phyloP scores from a whole-genome alignment of 1,140 invertebrate genomes.

The Tyrophagus putrescentiae region DNA sequence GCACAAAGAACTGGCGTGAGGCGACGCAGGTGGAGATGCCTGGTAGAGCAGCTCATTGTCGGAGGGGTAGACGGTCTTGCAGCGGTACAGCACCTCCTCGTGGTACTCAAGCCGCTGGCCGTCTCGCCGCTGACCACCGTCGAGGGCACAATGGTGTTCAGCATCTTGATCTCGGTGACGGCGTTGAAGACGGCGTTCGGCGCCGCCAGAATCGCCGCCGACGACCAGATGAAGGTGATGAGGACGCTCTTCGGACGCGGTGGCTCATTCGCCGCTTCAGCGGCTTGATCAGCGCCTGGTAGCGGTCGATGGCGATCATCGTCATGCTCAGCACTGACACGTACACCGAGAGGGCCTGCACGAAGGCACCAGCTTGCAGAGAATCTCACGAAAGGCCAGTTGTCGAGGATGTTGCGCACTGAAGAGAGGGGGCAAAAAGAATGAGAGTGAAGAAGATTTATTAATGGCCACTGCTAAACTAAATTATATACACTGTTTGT shows the following conservation, averaged over 20 bases:
- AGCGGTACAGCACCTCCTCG: constrained; percentile 31
- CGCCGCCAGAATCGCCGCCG: constrained; percentile 66
- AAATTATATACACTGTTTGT: too few relatives aligned
- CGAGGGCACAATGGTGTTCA: constrained; percentile 6
- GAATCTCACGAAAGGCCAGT: constrained; percentile 37
- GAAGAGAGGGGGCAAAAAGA: too few relatives aligned
- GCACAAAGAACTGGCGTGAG: constrained; percentile 41
- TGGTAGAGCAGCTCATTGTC: constrained; percentile 25
- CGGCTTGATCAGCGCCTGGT: constrained; percentile 39
- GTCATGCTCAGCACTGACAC: constrained; percentile 42
- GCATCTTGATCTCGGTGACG: constrained; percentile 7
- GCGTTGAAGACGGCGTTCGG: constrained; percentile 70
- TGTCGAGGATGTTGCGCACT: constrained; percentile 29
- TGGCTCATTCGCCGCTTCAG: constrained; percentile 34
- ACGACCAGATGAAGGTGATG: constrained; percentile 74
- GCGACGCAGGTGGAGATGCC: constrained; percentile 34
- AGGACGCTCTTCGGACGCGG: constrained; percentile 31
- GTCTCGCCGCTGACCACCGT: too few relatives aligned
- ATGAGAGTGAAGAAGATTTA: neutral
- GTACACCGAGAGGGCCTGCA: constrained; percentile 44
- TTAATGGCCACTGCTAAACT: too few relatives aligned
- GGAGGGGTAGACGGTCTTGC: constrained; percentile 34
- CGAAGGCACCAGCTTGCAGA: constrained; percentile 40
- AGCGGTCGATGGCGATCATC: constrained; percentile 40
- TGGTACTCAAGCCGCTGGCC: constrained; percentile 15